Percentiles rank a stretch among this genome's conserved stretches.
Conservation (phyloP, 2,113 vertebrate species). For the Bubo scandiacus region DNA sequence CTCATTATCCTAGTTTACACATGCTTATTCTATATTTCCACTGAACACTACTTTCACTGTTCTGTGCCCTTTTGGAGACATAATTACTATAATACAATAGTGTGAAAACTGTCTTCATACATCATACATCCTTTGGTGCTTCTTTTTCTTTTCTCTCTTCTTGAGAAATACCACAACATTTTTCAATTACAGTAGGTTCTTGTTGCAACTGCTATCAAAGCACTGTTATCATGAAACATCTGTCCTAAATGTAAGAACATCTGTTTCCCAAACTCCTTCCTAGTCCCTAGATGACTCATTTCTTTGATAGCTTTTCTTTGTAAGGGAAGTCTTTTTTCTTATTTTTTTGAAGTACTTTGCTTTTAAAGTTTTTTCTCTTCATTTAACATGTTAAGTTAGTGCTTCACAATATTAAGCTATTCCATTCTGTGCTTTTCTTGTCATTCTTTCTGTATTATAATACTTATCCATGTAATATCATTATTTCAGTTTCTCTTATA, state of each 20-base stretch:
- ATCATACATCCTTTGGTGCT: neutral
- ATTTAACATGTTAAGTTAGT: neutral
- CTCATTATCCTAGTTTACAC: neutral
- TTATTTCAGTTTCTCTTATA: neutral
- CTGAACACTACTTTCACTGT: neutral
- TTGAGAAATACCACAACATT: slow-evolving; percentile 20
- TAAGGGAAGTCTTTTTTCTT: neutral
- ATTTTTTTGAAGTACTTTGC: neutral
- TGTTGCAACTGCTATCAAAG: slow-evolving; percentile 52
- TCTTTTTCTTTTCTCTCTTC: neutral
- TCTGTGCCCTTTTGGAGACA: neutral
- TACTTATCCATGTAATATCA: neutral
- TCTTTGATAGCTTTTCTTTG: slow-evolving; percentile 22
- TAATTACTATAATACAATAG: neutral
- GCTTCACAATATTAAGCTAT: neutral
- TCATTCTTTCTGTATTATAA: neutral
- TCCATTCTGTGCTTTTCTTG: neutral
- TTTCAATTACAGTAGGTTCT: slow-evolving; percentile 49
- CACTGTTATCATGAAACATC: slow-evolving; percentile 56
- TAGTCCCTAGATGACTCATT: slow-evolving; percentile 42
- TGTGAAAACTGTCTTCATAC: neutral
- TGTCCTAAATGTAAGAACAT: slow-evolving; percentile 62
- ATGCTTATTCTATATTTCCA: neutral
- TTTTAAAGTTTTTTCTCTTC: neutral
- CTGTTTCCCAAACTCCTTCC: slow-evolving; percentile 48